These are phyloP conservation scores for Poecilia gillii DNA, from an alignment of 2,797 vertebrate genomes.

Conservation along the genomic window DNA sequence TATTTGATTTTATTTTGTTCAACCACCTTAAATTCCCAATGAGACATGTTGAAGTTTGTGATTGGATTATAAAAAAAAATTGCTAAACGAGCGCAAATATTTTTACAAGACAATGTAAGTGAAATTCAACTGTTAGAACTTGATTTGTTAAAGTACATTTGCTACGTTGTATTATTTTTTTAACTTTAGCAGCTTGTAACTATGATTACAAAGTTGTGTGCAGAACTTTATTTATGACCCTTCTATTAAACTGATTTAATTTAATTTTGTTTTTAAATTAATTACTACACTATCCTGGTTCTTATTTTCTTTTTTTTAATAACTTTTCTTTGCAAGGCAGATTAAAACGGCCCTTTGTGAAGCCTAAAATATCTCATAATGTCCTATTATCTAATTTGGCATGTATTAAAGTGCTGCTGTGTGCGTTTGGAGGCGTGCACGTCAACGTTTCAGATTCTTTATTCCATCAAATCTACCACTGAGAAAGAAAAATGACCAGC, in stretches of 20 bases:
- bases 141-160: background rate
- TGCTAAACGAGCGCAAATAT: background rate
- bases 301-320: background rate
- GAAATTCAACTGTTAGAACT: background rate
- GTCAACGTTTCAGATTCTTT: background rate
- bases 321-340: background rate
- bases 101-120: background rate
- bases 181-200: background rate
- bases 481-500: constrained; percentile 6
- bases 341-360: background rate
- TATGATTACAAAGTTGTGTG: background rate
- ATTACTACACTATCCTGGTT: background rate
- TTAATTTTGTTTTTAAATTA: background rate
- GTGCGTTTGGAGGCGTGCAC: background rate
- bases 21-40: background rate
- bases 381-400: background rate
- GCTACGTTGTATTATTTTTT: background rate
- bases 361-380: background rate
- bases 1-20: background rate
- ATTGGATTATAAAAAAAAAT: background rate
- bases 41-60: background rate
- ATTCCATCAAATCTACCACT: background rate
- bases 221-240: background rate
- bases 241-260: background rate
- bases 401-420: background rate